Evolutionary conservation across 2,797 vertebrate species (phyloP).

Genomic region (Hozukius guyotensis): DNA sequence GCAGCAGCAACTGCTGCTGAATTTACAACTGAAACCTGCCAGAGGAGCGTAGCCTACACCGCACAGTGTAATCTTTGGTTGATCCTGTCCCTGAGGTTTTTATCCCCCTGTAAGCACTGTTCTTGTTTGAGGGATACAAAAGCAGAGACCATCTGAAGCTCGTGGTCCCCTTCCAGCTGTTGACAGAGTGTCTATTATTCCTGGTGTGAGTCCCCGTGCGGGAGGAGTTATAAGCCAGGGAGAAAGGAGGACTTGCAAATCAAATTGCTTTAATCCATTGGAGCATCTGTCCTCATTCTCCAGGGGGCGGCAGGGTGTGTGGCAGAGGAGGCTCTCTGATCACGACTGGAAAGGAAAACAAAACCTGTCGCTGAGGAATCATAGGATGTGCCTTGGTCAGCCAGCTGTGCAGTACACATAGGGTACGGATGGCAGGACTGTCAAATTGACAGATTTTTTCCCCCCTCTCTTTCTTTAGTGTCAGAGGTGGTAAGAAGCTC

Average conservation of each 20-base stretch:
- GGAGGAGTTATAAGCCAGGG: conserved; percentile 38
- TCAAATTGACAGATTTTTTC: conserved; percentile 12
- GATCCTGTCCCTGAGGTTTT: conserved; percentile 55
- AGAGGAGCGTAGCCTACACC: conserved; percentile 25
- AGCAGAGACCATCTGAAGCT: conserved; percentile 44
- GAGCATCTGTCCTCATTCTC: conserved; percentile 73
- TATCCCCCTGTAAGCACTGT: conserved; percentile 56
- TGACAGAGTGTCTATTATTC: conserved; percentile 58
- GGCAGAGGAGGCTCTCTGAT: conserved; percentile 44
- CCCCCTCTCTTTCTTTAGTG: not conserved
- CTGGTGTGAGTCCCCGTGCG: conserved; percentile 28
- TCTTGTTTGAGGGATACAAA: conserved; percentile 60
- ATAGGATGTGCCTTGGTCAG: conserved; percentile 34
- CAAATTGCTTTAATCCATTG: conserved; percentile 69
- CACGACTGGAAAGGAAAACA: conserved; percentile 59
- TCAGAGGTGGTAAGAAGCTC: conserved; percentile 29
- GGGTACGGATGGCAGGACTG: conserved; percentile 26
- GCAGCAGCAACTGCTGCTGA: conserved; percentile 33
- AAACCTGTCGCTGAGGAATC: conserved; percentile 58
- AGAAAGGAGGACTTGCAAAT: conserved; percentile 67
- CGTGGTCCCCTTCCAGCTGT: conserved; percentile 56
- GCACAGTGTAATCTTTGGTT: conserved; percentile 52
- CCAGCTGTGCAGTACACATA: conserved; percentile 45
- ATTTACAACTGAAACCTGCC: conserved; percentile 66
- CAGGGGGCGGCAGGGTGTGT: conserved; percentile 50